Percentiles rank a stretch among this genome's conserved stretches.
Conservation (phyloP, 2,797 vertebrate genomes). For the Gymnopithys bicolor region DNA sequence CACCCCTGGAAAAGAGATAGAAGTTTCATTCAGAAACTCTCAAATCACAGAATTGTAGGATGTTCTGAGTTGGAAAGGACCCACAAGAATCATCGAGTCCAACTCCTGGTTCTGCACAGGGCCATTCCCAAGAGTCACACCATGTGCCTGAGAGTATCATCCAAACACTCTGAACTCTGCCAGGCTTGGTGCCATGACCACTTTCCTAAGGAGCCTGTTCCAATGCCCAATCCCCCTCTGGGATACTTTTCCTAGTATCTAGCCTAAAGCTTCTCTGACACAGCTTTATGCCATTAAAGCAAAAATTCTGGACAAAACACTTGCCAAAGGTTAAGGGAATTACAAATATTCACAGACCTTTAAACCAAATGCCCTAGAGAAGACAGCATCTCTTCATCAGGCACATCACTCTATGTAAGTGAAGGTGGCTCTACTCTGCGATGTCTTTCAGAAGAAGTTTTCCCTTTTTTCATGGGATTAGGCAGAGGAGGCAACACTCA, state of each 20-base stretch:
- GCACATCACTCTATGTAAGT: neutral
- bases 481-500: neutral
- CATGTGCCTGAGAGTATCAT: neutral
- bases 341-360: neutral
- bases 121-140: neutral
- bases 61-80: neutral
- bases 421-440: neutral
- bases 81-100: accelerated
- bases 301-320: neutral
- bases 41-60: neutral
- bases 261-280: neutral
- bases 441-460: neutral
- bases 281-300: neutral
- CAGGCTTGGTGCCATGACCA: neutral
- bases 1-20: neutral
- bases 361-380: neutral
- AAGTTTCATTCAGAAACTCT: neutral
- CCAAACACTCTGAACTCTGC: neutral
- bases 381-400: neutral
- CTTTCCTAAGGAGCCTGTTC: neutral
- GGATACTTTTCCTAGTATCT: neutral
- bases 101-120: neutral
- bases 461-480: neutral
- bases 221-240: neutral
- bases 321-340: neutral